Evolutionary conservation across 2,797 vertebrate genomes (phyloP), one percentile per base, ranked within the genome.

Genomic region (Hippocampus kuda): DNA sequence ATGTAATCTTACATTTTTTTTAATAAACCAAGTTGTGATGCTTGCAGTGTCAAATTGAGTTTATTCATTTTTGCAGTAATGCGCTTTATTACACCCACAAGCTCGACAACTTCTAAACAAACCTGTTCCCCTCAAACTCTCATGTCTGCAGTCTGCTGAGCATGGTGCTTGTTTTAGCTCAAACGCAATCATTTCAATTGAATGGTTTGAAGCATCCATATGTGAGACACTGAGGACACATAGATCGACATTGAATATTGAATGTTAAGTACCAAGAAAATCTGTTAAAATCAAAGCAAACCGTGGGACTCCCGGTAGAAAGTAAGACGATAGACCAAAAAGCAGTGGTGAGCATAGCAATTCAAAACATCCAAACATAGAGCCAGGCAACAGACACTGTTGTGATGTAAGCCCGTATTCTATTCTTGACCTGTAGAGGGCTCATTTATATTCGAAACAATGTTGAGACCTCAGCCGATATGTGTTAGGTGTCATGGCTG

Each of bases 161-260:
- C 63, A 49, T 77, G 27, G 62, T 72, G 70, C 71, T 73, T 65
- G 69, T 68, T 75, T 67, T 70, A 77, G 71, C 66, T 53, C 34
- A 54, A 74, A 69, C 10, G 3, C 27, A 61, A 38, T 59, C 26
- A 68, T 46, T 65, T 24, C 22, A 64, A n/a, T 42, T 11, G 20
- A 44, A 48, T 18, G 20, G n/a, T 44, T 41, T 20, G 34, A 63
- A 63, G 61, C 22, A 46, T 65, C 44, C 42, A 48, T 9, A 27
- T 13, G n/a, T 1, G 24, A 48, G 44, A 46, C 63, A 27, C 15
- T 15, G 44, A 27, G 27, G 9, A 61, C 27, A 34, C 30, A 38
- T 9, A 16, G 59, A 61, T 61, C 27, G 8, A 61, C 30, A 61
- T 11, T 38, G 15, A 59, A 27, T 5, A 13, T 16, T 2, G 18